A percentile compares a stretch with the other conserved stretches of the same genome.
These are phyloP conservation scores for Nycticryphes semicollaris DNA, from an alignment of 2,113 vertebrate species.

Conservation along the genomic window DNA sequence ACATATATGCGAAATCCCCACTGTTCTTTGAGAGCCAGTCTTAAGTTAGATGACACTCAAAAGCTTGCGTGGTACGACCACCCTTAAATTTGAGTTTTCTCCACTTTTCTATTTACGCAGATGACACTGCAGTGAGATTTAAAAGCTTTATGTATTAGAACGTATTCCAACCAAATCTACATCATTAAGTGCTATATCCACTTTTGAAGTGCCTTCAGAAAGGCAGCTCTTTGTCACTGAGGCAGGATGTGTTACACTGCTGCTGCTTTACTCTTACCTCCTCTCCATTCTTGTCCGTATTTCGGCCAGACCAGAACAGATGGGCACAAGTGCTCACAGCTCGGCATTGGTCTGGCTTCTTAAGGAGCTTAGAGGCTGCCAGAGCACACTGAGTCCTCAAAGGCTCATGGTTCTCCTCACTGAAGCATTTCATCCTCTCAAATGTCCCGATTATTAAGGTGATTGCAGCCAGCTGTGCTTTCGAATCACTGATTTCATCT, in stretches of 20 bases:
- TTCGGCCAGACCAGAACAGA: slow-evolving; percentile 96
- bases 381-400: slow-evolving; percentile 95
- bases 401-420: slow-evolving; percentile 97
- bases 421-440: slow-evolving; percentile 95
- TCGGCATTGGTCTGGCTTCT: slow-evolving; percentile 96
- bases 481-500: slow-evolving; percentile 98
- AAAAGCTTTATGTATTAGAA: not conserved
- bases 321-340: slow-evolving; percentile 97
- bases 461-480: slow-evolving; percentile 98
- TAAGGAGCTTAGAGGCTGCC: slow-evolving; percentile 95
- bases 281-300: slow-evolving; percentile 93
- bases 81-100: not conserved
- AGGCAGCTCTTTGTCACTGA: not conserved
- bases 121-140: not conserved
- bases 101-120: not conserved
- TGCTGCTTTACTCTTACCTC: slow-evolving; percentile 78
- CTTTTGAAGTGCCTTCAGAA: not conserved
- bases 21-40: not conserved
- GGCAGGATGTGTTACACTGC: not conserved
- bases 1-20: not conserved
- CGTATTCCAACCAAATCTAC: not conserved
- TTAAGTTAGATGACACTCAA: not conserved
- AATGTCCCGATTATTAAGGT: slow-evolving; percentile 98
- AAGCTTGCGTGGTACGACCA: not conserved
- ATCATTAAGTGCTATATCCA: fast-evolving